Conservation (phyloP, 2,113 vertebrate genomes). For the Apistogramma diplotaenia region DNA sequence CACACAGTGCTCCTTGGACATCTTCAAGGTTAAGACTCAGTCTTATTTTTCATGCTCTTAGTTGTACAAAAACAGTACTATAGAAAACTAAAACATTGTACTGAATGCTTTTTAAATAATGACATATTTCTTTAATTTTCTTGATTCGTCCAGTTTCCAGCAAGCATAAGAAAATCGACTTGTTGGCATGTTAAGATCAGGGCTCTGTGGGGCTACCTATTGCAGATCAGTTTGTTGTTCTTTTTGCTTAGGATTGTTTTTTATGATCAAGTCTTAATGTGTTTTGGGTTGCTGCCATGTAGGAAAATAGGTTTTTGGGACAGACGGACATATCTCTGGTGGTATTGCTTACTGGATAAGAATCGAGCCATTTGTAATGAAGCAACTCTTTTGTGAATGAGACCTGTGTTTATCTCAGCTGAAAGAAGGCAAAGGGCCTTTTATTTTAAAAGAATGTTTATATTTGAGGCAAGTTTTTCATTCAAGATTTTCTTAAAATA, state of each 20-base stretch:
- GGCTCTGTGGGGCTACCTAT: too few species aligned
- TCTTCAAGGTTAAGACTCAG: conserved; percentile 87
- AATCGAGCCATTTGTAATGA: background rate
- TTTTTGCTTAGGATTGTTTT: too few species aligned
- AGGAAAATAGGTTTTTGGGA: background rate
- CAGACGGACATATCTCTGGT: too few species aligned
- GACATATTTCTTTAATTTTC: too few species aligned
- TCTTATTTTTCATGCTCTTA: background rate
- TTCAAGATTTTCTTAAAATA: too few species aligned
- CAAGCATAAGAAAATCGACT: too few species aligned
- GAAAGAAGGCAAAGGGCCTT: background rate
- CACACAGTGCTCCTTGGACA: conserved; percentile 95
- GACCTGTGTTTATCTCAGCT: background rate
- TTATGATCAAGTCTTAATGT: background rate
- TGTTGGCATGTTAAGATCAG: too few species aligned
- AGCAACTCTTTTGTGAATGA: too few species aligned
- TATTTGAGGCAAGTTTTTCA: background rate
- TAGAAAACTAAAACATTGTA: background rate
- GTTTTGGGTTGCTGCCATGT: background rate
- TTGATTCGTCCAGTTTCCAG: too few species aligned
- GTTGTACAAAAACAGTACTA: background rate
- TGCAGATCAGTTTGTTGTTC: too few species aligned
- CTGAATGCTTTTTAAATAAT: too few species aligned
- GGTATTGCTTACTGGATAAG: background rate
- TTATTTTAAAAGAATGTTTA: background rate